These are phyloP conservation scores for Paratrypauchen microcephalus DNA, from an alignment of 2,797 vertebrate species.

Conservation along the genomic window DNA sequence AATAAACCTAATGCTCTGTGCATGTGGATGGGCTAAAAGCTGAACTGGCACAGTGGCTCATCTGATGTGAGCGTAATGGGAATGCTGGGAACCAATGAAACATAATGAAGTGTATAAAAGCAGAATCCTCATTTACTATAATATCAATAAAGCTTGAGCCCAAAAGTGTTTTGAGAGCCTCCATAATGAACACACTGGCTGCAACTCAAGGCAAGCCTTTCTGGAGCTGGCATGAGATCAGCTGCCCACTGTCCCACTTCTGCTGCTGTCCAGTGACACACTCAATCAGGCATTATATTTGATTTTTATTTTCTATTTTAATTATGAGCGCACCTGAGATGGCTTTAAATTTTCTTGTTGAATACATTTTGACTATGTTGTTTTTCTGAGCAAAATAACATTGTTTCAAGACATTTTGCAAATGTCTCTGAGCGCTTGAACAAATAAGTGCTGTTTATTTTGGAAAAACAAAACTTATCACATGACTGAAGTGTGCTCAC, in stretches of 20 bases:
- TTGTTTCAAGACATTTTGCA: background rate
- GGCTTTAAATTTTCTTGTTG: background rate
- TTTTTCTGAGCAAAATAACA: background rate
- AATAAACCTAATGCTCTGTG: background rate
- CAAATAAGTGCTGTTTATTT: slow-evolving; percentile 9
- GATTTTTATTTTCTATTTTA: background rate
- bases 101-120: slow-evolving; percentile 3
- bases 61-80: background rate
- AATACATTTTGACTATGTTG: slow-evolving; percentile 4
- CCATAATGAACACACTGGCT: slow-evolving; percentile 4
- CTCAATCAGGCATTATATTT: background rate
- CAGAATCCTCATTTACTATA: slow-evolving; percentile 10
- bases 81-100: slow-evolving; percentile 3
- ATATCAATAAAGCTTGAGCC: slow-evolving; percentile 3
- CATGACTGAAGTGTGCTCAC: background rate
- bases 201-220: background rate
- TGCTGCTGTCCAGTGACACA: background rate
- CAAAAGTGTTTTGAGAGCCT: slow-evolving; percentile 12
- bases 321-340: background rate
- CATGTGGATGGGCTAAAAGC: background rate
- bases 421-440: slow-evolving; percentile 3
- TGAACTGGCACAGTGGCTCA: background rate
- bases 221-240: background rate
- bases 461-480: slow-evolving; percentile 5
- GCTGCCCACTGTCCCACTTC: background rate